A percentile compares a stretch with the other conserved stretches of the same genome.
Evolutionary conservation across 2,113 vertebrate genomes (phyloP).

Genomic region (Rhabdornis inornatus): DNA sequence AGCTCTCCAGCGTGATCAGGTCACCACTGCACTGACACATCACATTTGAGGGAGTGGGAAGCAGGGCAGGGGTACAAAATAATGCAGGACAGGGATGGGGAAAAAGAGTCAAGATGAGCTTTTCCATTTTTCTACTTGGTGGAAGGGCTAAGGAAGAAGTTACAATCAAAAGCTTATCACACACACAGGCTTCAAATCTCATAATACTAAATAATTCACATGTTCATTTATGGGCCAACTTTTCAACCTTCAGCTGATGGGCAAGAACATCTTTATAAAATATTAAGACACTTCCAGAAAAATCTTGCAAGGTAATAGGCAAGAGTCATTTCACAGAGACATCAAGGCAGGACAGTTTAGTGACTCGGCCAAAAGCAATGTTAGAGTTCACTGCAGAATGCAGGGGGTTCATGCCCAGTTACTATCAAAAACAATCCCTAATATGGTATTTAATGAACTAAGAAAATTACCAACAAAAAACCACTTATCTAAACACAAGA

Average conservation of each 20-base stretch:
- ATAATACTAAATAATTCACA: not conserved
- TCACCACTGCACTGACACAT: not conserved
- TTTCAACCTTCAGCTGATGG: not conserved
- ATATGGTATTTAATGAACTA: not conserved
- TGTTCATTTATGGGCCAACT: not conserved
- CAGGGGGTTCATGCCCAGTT: not conserved
- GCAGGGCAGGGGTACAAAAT: not conserved
- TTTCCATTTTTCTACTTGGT: not conserved
- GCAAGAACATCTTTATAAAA: not conserved
- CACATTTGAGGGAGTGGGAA: not conserved
- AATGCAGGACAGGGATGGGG: not conserved
- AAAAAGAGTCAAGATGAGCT: not conserved
- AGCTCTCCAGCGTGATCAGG: not conserved
- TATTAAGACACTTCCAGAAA: not conserved
- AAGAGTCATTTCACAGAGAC: not conserved
- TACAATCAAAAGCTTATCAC: not conserved
- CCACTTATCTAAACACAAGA: not conserved
- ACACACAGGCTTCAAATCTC: not conserved
- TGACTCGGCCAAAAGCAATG: not conserved
- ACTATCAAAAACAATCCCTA: not conserved
- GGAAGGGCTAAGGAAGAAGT: not conserved
- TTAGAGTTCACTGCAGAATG: not conserved
- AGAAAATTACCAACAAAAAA: not conserved
- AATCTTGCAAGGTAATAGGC: not conserved
- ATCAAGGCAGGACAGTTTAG: not conserved